These are phyloP conservation scores for Drosophila insularis DNA, from an alignment of 1,140 invertebrate genomes.

Conservation along the genomic window DNA sequence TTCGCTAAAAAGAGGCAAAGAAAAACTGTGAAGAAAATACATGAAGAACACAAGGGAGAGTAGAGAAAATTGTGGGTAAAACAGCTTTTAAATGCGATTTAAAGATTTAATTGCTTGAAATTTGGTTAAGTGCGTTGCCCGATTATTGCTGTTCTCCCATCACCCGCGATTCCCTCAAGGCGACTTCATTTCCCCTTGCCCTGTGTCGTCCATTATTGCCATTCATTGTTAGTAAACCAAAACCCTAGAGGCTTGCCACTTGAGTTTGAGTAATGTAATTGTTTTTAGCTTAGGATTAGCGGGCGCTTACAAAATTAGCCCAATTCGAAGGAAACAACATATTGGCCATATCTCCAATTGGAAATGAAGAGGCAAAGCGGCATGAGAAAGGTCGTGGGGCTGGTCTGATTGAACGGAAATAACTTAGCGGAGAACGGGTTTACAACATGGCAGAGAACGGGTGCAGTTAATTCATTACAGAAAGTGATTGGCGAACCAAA, in stretches of 20 bases:
- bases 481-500: too few relatives aligned
- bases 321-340: slow-evolving; percentile 12
- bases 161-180: not conserved
- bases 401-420: not conserved
- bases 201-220: not conserved
- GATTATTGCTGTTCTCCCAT: slow-evolving; percentile 50
- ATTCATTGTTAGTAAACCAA: slow-evolving; percentile 1
- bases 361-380: not conserved
- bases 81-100: slow-evolving; percentile 69
- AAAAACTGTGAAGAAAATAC: slow-evolving; percentile 8
- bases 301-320: slow-evolving; percentile 32
- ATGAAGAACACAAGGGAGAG: not conserved
- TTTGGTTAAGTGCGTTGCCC: slow-evolving; percentile 61
- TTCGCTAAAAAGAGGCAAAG: slow-evolving; percentile 34
- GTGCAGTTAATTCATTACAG: too few relatives aligned
- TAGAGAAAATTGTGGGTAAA: slow-evolving; percentile 24
- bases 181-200: not conserved
- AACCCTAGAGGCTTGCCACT: slow-evolving; percentile 14
- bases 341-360: not conserved
- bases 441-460: not conserved
- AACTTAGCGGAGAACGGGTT: too few relatives aligned
- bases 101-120: slow-evolving; percentile 76
- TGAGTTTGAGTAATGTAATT: slow-evolving; percentile 68
- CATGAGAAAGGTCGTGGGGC: slow-evolving; percentile 8
- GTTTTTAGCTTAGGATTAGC: slow-evolving; percentile 55